phyloP scores from a whole-genome alignment of 2,113 vertebrate species.

The Platycercus adscitus region DNA sequence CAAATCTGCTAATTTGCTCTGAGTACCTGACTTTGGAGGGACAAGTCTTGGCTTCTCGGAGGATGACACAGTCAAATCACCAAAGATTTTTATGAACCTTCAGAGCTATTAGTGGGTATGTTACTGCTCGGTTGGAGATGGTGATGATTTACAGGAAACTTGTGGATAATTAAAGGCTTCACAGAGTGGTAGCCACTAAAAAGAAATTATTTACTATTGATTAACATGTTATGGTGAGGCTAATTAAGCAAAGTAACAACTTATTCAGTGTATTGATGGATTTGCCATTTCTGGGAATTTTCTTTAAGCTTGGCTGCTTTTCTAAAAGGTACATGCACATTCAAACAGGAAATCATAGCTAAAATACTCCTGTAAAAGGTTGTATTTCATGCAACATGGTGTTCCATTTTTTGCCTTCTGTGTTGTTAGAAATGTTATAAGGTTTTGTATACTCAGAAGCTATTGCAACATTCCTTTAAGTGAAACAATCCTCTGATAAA shows the following conservation, averaged over 20 bases:
- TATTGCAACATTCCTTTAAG: background rate
- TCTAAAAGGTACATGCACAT: background rate
- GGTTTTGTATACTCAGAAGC: background rate
- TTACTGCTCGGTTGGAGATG: background rate
- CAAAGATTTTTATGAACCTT: background rate
- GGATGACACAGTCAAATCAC: background rate
- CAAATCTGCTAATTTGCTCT: background rate
- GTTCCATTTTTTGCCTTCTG: background rate
- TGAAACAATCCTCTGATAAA: background rate
- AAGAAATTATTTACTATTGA: slow-evolving; percentile 19
- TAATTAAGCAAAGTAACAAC: slow-evolving; percentile 1
- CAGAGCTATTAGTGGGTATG: background rate
- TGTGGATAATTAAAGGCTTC: slow-evolving; percentile 1
- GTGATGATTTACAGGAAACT: background rate
- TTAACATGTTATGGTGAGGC: background rate
- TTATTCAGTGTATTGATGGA: background rate
- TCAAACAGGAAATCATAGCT: background rate
- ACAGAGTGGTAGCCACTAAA: background rate
- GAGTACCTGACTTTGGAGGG: background rate
- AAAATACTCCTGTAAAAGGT: background rate
- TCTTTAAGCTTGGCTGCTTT: background rate
- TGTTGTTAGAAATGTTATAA: background rate
- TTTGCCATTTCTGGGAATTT: background rate
- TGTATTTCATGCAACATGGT: background rate
- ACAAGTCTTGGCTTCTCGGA: background rate